A percentile compares a stretch with the other conserved stretches of the same genome.
Evolutionary conservation across 2,888 invertebrate genomes (phyloP).

Genomic region (Sipunculus nudus): DNA sequence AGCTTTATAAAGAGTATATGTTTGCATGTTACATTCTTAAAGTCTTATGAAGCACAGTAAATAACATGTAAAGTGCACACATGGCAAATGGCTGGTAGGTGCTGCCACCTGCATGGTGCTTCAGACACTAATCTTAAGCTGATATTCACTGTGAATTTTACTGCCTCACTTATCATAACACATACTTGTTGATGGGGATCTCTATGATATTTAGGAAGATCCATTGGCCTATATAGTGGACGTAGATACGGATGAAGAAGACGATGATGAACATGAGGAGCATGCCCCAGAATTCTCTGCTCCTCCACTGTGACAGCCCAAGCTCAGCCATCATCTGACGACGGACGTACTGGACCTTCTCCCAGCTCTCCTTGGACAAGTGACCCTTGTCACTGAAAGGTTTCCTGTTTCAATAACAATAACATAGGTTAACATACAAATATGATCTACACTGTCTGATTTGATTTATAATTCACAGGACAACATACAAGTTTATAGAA

Average conservation of each 20-base stretch:
- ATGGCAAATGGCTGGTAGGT: too few species aligned
- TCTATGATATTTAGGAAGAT: constrained; percentile 51
- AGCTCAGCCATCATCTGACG: constrained; percentile 60
- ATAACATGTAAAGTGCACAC: too few species aligned
- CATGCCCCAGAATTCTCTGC: constrained; percentile 64
- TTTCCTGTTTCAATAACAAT: constrained; percentile 41
- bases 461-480: background rate
- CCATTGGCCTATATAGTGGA: constrained; percentile 64
- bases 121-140: too few species aligned
- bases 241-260: constrained; percentile 59
- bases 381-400: constrained; percentile 53
- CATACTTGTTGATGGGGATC: constrained; percentile 63
- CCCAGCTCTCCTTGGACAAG: constrained; percentile 41
- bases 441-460: too few species aligned
- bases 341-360: constrained; percentile 56
- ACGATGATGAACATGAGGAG: constrained; percentile 55
- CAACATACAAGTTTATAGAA: background rate
- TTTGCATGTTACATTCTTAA: too few species aligned
- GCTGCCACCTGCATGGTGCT: too few species aligned
- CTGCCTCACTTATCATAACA: constrained; percentile 12
- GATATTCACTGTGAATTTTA: too few species aligned
- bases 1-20: too few species aligned
- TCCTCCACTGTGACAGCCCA: constrained; percentile 62
- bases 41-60: too few species aligned
- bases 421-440: background rate